These are phyloP conservation scores for Polymixis lichenea DNA, from an alignment of 2,888 invertebrate species.

Conservation along the genomic window DNA sequence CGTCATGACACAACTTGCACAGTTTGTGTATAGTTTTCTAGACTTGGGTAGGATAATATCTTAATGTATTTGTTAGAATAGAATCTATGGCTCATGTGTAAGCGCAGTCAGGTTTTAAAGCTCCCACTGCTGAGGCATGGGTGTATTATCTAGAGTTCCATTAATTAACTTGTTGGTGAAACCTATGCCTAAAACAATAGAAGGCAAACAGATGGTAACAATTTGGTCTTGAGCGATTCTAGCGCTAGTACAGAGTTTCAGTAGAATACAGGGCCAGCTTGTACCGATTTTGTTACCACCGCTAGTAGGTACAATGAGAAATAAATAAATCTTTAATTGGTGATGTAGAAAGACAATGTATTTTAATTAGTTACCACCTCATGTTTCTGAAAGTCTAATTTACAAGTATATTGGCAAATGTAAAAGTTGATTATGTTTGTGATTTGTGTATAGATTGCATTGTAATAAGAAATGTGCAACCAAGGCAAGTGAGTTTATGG, in stretches of 20 bases:
- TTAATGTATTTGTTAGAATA: background rate
- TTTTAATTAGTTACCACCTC: conserved; percentile 8
- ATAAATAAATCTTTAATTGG: background rate
- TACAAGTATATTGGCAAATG: background rate
- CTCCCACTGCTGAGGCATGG: too few species aligned
- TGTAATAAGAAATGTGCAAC: background rate
- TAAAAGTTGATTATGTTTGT: conserved; percentile 9
- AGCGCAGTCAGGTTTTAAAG: too few species aligned
- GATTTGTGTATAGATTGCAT: conserved; percentile 10
- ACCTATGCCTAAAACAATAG: background rate
- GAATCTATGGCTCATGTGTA: background rate
- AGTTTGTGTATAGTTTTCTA: background rate
- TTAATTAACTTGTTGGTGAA: background rate
- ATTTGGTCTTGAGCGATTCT: background rate
- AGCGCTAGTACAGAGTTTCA: background rate
- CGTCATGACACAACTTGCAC: background rate
- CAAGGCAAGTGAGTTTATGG: background rate
- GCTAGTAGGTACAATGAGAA: background rate
- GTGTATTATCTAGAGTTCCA: too few species aligned
- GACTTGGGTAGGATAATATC: background rate
- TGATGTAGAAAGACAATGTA: background rate
- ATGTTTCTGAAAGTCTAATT: background rate
- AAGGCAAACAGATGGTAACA: background rate
- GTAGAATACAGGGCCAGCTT: background rate
- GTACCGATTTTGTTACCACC: background rate